Percentiles rank a stretch among this genome's conserved stretches.
Conservation (phyloP, 2,888 invertebrate species). For the Polylopha cassiicola region DNA sequence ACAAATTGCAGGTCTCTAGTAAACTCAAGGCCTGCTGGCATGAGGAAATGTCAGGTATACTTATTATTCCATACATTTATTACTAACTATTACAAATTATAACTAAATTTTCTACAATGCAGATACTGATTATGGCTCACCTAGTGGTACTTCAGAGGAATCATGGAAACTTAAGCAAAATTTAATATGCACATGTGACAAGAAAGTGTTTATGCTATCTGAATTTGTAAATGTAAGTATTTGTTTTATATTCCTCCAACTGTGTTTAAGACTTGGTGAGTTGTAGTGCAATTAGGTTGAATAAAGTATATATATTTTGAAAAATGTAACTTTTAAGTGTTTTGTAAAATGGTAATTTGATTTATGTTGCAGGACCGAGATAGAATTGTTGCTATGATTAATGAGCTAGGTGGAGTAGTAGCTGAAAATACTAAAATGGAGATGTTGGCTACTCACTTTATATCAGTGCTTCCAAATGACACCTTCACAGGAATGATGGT, state of each 20-base stretch:
- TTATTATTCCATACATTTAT: neutral
- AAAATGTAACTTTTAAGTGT: neutral
- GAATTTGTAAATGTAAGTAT: conserved; percentile 60
- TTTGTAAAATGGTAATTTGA: neutral
- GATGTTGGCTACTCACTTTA: conserved; percentile 68
- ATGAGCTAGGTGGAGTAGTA: conserved; percentile 65
- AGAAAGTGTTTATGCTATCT: conserved; percentile 69
- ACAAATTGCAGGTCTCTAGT: conserved; percentile 53
- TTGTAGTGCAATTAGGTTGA: too few species aligned
- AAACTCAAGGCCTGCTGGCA: conserved; percentile 55
- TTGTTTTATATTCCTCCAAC: conserved; percentile 8
- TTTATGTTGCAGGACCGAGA: conserved; percentile 54
- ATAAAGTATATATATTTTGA: too few species aligned
- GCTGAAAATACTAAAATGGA: conserved; percentile 73
- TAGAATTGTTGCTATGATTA: conserved; percentile 61
- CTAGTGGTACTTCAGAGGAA: conserved; percentile 70
- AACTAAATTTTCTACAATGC: conserved; percentile 24
- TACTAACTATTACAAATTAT: conserved; percentile 6
- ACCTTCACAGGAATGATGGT: conserved; percentile 72
- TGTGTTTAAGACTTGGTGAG: too few species aligned
- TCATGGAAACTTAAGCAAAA: conserved; percentile 70
- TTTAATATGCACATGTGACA: conserved; percentile 69
- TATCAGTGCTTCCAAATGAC: conserved; percentile 61
- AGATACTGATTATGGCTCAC: conserved; percentile 69
- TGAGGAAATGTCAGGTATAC: conserved; percentile 53